Evolutionary conservation across 2,797 vertebrate genomes (phyloP), one percentile per base, ranked within the genome.

Genomic region (Trematomus bernacchii): DNA sequence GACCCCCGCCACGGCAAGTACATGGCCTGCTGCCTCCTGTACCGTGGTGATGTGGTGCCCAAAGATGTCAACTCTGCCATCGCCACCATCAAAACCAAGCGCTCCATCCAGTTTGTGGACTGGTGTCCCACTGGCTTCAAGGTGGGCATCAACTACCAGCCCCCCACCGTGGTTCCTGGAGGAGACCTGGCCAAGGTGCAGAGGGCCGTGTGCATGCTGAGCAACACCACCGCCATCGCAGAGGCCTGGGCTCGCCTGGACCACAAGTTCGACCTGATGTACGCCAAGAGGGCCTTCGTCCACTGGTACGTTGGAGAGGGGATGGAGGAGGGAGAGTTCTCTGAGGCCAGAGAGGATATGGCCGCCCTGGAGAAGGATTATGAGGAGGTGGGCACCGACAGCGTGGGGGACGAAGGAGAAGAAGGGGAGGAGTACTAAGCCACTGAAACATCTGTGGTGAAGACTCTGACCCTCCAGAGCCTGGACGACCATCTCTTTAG

Each of bases 301-400:
- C 96, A 96, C 92, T 96, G 96, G 96, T 96, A 96, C 0, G 96
- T 97, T 18, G 96, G 96, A 0, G 96, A 97, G 90, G 96, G 96
- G 30, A 96, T 96, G 96, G 96, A 96, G 88, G 96, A 97, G 76
- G 96, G 96, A 3, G 96, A 97, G 90, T 97, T 97, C 92, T 97
- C 96, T 0, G 96, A 97, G 89, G 96, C 96, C 0, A 91, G 93
- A 66, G 96, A 97, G 79, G 96, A 97, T 85, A 96, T 96, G 96
- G 96, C 96, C 0, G 96, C 95, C 60, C 93, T 95, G 91, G 95
- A 96, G 91, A 95, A 96, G 85, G 94, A 96, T 85, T 96, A 96
- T 0, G 93, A 96, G 54, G 95, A 96, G 62, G 95, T 96, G 30
- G 89, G 89, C 54, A 88, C 84, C 0, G 86, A 88, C 71, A 88